Percentiles rank a stretch among this genome's conserved stretches.
These are phyloP conservation scores for Sarcophaga caerulescens DNA, from an alignment of 2,888 invertebrate species.

Conservation along the genomic window DNA sequence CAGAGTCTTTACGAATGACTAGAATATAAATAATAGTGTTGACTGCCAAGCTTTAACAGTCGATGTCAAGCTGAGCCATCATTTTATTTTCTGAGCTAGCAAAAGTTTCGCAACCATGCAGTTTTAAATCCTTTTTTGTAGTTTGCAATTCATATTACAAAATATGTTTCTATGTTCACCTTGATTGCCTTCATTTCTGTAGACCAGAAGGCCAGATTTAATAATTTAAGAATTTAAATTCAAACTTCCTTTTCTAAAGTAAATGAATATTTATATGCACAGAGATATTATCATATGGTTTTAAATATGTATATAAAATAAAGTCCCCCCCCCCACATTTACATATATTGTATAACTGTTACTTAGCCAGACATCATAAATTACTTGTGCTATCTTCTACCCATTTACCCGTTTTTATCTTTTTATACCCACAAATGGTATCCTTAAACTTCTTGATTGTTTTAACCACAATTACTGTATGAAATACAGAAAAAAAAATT, in stretches of 20 bases:
- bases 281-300: conserved; percentile 26
- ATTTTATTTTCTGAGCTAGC: no score
- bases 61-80: no score
- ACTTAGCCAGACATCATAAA: conserved; percentile 58
- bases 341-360: conserved; percentile 25
- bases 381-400: conserved; percentile 33
- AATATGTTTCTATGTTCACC: no score
- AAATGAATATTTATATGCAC: background rate
- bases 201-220: conserved; percentile 26
- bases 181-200: background rate
- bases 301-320: conserved; percentile 22
- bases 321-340: background rate
- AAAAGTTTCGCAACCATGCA: no score
- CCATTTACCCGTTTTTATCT: background rate
- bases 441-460: conserved; percentile 57
- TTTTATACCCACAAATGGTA: background rate
- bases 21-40: no score
- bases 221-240: conserved; percentile 23
- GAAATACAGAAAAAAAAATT: conserved; percentile 5
- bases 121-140: no score
- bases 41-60: no score
- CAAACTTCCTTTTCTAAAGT: conserved; percentile 1
- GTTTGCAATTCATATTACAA: no score
- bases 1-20: no score
- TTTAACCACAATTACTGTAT: conserved; percentile 63